Conservation (phyloP, 1,140 invertebrate species). For the Drosophila punjabiensis region DNA sequence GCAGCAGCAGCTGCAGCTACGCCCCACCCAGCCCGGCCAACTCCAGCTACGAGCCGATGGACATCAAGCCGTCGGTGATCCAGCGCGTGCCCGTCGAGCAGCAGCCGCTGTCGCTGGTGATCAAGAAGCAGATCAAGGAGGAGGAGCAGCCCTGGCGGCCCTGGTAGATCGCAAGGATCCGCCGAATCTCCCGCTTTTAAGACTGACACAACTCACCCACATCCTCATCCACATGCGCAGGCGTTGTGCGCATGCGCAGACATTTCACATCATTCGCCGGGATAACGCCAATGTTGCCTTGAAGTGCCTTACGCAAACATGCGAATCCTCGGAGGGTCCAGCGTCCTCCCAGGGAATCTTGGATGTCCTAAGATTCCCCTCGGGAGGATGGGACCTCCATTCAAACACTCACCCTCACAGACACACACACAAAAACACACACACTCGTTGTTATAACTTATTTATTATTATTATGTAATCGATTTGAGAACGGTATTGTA, state of each 20-base stretch:
- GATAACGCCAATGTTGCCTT: constrained; percentile 73
- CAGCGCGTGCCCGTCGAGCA: constrained; percentile 86
- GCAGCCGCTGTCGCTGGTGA: constrained; percentile 89
- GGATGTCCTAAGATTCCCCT: constrained; percentile 20
- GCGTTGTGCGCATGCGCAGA: constrained; percentile 67
- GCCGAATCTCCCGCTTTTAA: constrained; percentile 70
- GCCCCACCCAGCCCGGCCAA: constrained; percentile 81
- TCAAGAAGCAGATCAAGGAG: constrained; percentile 81
- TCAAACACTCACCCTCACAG: constrained; percentile 8
- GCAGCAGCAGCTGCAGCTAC: constrained; percentile 77
- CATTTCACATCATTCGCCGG: constrained; percentile 72
- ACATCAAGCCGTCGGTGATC: constrained; percentile 83
- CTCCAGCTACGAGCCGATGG: constrained; percentile 82
- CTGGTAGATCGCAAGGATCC: constrained; percentile 87
- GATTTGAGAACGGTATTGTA: constrained; percentile 74
- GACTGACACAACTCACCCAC: constrained; percentile 65
- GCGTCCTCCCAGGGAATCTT: constrained; percentile 10
- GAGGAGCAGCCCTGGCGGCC: constrained; percentile 89
- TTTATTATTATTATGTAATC: constrained; percentile 78
- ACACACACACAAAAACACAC: constrained; percentile 37
- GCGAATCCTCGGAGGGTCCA: constrained; percentile 47
- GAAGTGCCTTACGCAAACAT: constrained; percentile 67
- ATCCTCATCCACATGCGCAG: constrained; percentile 51
- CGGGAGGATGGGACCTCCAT: constrained; percentile 43
- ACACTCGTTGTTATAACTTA: constrained; percentile 75